Evolutionary conservation across 92 coral and sea anemone species (phyloP).

Genomic region (Siderastrea siderea): DNA sequence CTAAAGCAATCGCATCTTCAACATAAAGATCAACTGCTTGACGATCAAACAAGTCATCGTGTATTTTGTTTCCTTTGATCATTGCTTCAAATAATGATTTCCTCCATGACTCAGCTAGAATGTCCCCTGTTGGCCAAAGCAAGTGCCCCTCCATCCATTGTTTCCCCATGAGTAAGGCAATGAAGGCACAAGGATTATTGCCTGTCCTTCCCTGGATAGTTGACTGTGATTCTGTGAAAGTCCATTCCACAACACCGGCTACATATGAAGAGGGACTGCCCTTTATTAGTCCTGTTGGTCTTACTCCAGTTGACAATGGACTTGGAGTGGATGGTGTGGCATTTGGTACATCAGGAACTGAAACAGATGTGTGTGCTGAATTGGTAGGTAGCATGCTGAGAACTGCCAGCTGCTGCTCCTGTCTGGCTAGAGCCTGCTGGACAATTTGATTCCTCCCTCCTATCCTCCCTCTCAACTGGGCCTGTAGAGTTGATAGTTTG

Average conservation of each 20-base stretch:
- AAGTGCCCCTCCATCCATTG: neutral
- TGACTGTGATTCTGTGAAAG: slow-evolving; percentile 49
- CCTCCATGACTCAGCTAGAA: slow-evolving; percentile 23
- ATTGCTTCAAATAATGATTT: slow-evolving; percentile 12
- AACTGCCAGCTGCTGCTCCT: neutral
- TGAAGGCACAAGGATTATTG: slow-evolving; percentile 72
- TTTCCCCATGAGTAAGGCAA: slow-evolving; percentile 56
- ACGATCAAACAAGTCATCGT: slow-evolving; percentile 37
- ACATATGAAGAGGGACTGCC: slow-evolving; percentile 13
- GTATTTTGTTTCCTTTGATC: slow-evolving; percentile 28
- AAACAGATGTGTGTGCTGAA: neutral
- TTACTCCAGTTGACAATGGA: too few species aligned
- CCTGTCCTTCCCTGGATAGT: slow-evolving; percentile 59
- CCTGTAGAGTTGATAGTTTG: neutral
- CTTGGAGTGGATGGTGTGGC: slow-evolving; percentile 3
- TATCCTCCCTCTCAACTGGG: neutral
- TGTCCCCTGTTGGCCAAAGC: slow-evolving; percentile 19
- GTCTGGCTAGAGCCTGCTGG: neutral
- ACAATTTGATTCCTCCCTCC: neutral
- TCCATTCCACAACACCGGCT: slow-evolving; percentile 48
- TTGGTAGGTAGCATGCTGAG: neutral
- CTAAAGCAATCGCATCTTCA: slow-evolving; percentile 32
- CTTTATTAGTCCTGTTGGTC: neutral
- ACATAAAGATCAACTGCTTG: slow-evolving; percentile 31
- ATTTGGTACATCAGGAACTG: neutral